Base-by-base conservation (phyloP, 2,888 invertebrate species). In the Mellilla xanthometata region DNA sequence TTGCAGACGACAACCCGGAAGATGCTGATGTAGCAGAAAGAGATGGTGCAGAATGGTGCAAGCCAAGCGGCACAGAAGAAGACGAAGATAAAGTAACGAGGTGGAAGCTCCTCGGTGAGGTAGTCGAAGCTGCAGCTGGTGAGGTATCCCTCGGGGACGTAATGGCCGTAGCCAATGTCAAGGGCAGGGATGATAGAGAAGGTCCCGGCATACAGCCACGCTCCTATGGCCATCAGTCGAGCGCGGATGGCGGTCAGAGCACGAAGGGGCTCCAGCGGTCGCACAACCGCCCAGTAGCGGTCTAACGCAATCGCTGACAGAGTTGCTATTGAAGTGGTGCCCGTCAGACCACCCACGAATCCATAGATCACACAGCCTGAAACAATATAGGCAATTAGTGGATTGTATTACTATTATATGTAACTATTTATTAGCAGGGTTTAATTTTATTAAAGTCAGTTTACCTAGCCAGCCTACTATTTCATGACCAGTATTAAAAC, bases 81-180 rank as follows among this genome's bases (percentile, higher is more conserved):
- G 3, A 92, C 73, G 56, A 95, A 91, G 67, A 96, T 95, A 69
- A 95, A 96, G 47, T 91, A 90, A 35, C 92, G 91, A 0, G 92
- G 92, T 0, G 75, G 69, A 0, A 78, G 64, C 39, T 92, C 91
- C n/a, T 92, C 91, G 0, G 94, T 93, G 33, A 96, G 90, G 67
- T 96, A 97, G 76, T 96, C 96, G 71, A 95, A 96, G 65, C 96
- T 95, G 80, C 96, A 97, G 62, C 95, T 94, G 11, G 95, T 96
- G 47, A 96, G 90, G 68, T 93, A 95, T 1, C 95, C 96, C 75
- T 96, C 96, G 3, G 96, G 95, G 9, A 95, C 94, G 81, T 96
- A 97, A 23, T 89, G 90, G 12, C 94, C 94, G 57, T 95, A 91
- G 5, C 95, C 95, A 29, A 95, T 88, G 62, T 93, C 90, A 13